Base-by-base conservation (phyloP, 2,888 invertebrate species). In the Cheilosia urbana region DNA sequence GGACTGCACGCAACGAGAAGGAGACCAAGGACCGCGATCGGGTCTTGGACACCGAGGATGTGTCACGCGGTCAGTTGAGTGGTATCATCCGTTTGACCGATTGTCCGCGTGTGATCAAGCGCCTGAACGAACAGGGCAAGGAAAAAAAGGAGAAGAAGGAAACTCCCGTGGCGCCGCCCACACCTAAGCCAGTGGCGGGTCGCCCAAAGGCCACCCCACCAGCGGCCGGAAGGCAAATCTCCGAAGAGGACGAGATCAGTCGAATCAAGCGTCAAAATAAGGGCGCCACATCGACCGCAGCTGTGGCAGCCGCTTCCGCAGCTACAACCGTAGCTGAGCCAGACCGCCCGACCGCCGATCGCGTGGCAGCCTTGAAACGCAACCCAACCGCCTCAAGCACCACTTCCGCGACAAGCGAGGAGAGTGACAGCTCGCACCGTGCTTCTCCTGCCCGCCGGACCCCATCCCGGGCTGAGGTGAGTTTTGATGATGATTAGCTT, bases 191-290 rank as follows among this genome's bases (percentile, higher is more conserved):
- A 11, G 93, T 93, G 72, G 93, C 93, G 87, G 93, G 93, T 27
- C 92, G 93, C 90, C 90, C 93, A 89, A 90, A 91, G 90, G 92
- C 92, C 63, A 93, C 93, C 65, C 93, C 93, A 7, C 92, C 93
- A 53, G 94, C 95, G n/a, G 93, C 96, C 11, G 94, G 95, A 62
- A 94, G 97, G 82, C 97, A 97, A 92, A 94, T 96, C 87, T 97
- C 97, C 90, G 98, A 98, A 93, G 97, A 97, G 89, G 97, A 97
- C 90, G 98, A 98, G 92, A 97, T 98, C 87, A 94, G 96, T 11
- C 95, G 96, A 89, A 96, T 97, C 87, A 98, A 98, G 93, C 96
- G 96, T 90, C 96, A 96, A 92, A 97, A 96, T 90, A 97, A 97
- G 92, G 94, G 93, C 75, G 95, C 95, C 21, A 94, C 95, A 27